These are phyloP conservation scores for Megatriorchis doriae DNA, from an alignment of 2,113 vertebrate genomes.

Conservation along the genomic window DNA sequence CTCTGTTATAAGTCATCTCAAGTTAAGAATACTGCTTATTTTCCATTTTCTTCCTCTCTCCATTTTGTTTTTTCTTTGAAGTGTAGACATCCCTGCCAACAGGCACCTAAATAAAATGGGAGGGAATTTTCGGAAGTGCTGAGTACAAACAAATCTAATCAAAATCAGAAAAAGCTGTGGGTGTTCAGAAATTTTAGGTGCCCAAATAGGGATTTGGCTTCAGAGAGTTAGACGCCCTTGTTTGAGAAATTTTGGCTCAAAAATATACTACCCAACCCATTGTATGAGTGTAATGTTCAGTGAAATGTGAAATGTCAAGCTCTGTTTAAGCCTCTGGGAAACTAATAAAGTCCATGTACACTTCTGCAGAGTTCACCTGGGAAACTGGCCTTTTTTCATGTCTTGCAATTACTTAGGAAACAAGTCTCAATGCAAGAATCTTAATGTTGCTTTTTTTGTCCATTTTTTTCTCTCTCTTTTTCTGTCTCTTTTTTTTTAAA, in stretches of 20 bases:
- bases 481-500: not conserved
- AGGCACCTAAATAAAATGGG: slow-evolving; percentile 37
- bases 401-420: slow-evolving; percentile 8
- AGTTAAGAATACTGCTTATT: slow-evolving; percentile 19
- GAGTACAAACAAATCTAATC: slow-evolving; percentile 36
- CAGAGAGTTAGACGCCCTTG: not conserved
- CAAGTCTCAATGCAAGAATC: not conserved
- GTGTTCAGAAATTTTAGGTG: slow-evolving; percentile 47
- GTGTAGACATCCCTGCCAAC: not conserved
- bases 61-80: slow-evolving; percentile 1
- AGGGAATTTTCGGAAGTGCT: slow-evolving; percentile 17
- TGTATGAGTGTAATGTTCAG: not conserved
- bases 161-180: slow-evolving; percentile 44
- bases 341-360: slow-evolving; percentile 10
- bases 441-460: not conserved
- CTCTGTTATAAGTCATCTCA: not conserved
- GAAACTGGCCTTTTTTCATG: not conserved
- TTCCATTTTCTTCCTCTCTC: slow-evolving; percentile 15
- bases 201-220: slow-evolving; percentile 29
- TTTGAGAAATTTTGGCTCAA: slow-evolving; percentile 31
- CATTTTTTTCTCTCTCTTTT: not conserved
- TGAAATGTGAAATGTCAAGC: slow-evolving; percentile 42
- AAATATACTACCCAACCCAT: slow-evolving; percentile 15
- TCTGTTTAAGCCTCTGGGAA: slow-evolving; percentile 53
- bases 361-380: slow-evolving; percentile 10